Evolutionary conservation across 2,888 invertebrate genomes (phyloP).

Genomic region (Cordilura impudica): DNA sequence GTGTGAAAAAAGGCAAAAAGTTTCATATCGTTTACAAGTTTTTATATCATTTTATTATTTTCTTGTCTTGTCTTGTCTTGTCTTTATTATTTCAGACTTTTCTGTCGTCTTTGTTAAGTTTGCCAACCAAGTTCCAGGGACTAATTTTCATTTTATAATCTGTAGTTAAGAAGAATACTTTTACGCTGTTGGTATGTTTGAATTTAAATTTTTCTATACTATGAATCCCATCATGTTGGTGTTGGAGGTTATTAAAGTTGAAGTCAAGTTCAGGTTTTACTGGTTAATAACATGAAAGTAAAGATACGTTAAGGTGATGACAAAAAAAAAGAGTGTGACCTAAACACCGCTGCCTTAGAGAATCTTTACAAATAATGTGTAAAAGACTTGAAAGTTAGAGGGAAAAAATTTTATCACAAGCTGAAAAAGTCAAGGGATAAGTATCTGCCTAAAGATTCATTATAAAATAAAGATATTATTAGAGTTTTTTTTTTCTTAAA

Average conservation of each 20-base stretch:
- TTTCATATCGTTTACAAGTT: background rate
- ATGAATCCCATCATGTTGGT: background rate
- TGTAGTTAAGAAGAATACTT: background rate
- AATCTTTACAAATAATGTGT: background rate
- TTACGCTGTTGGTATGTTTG: no score
- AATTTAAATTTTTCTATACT: background rate
- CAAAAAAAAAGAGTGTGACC: background rate
- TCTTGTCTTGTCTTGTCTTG: background rate
- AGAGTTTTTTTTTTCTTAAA: no score
- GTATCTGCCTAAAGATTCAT: no score
- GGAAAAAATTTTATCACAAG: no score
- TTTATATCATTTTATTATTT: background rate
- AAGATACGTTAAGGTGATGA: background rate
- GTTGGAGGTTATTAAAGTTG: background rate
- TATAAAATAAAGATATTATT: no score
- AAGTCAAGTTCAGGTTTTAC: conserved; percentile 19
- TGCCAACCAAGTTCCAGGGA: background rate
- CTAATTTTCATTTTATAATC: conserved; percentile 1
- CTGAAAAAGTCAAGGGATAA: no score
- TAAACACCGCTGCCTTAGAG: background rate
- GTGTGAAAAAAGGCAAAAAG: background rate
- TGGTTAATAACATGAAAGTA: background rate
- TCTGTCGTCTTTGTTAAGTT: background rate
- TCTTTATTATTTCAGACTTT: background rate
- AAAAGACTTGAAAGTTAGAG: no score